Conservation (phyloP, 2,113 vertebrate species). For the Menidia beryllina region DNA sequence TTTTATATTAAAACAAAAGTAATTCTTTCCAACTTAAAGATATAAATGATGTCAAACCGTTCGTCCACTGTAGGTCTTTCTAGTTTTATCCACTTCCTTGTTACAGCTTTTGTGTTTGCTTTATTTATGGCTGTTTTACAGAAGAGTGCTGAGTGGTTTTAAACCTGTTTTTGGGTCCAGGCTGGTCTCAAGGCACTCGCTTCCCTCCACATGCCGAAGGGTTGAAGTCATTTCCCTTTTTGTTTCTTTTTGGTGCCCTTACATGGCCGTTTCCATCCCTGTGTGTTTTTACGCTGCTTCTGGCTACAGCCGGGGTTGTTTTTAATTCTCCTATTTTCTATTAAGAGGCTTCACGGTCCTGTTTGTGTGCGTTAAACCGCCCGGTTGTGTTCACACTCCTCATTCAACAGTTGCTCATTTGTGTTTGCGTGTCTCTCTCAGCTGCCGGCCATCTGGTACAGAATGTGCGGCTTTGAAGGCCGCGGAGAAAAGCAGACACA, state of each 20-base stretch:
- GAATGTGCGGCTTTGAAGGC: constrained; percentile 62
- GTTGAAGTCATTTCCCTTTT: constrained; percentile 75
- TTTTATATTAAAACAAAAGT: no score
- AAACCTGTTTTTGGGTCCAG: not conserved
- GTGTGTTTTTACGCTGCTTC: not conserved
- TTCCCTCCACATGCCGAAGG: constrained; percentile 66
- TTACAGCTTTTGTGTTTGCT: constrained; percentile 30
- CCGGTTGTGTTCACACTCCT: constrained; percentile 44
- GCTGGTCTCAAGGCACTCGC: constrained; percentile 26
- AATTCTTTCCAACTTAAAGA: no score
- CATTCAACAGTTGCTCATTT: constrained; percentile 70
- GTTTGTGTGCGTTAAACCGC: constrained; percentile 24
- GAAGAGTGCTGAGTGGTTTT: not conserved
- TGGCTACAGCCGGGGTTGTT: not conserved
- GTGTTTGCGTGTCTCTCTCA: constrained; percentile 57
- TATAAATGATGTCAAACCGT: no score
- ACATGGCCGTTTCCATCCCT: constrained; percentile 12
- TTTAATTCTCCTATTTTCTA: not conserved
- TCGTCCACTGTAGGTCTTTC: no score
- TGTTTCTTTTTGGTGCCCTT: constrained; percentile 41
- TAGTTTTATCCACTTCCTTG: no score
- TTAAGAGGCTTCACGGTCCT: not conserved
- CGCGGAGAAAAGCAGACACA: constrained; percentile 12
- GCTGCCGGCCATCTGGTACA: constrained; percentile 71
- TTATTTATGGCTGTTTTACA: constrained; percentile 41